phyloP scores from a whole-genome alignment of 2,888 invertebrate genomes.

The Erpobdella octoculata region DNA sequence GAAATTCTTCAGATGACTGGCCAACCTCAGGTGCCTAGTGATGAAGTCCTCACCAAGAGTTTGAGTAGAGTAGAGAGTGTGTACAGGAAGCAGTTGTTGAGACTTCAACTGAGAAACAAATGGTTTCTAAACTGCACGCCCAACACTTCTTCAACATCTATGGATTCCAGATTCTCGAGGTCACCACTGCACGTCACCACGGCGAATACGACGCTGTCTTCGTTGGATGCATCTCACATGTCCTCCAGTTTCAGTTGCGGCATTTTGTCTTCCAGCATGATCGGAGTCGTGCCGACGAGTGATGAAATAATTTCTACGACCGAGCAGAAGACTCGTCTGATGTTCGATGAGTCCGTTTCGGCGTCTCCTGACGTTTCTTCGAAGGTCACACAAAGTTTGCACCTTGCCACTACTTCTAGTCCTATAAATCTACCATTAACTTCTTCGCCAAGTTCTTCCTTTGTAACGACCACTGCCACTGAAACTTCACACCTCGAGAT shows the following conservation, averaged over 20 bases:
- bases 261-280: slow-evolving; percentile 5
- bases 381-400: background rate
- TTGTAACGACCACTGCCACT: no score
- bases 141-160: slow-evolving; percentile 7
- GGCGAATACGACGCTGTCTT: background rate
- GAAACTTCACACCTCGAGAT: no score
- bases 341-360: background rate
- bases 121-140: slow-evolving; percentile 63
- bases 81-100: slow-evolving; percentile 74
- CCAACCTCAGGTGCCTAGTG: background rate
- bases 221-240: background rate
- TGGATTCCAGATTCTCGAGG: background rate
- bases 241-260: slow-evolving; percentile 14
- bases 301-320: background rate
- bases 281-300: background rate
- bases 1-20: background rate
- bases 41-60: slow-evolving; percentile 35
- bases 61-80: slow-evolving; percentile 50
- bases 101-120: slow-evolving; percentile 91
- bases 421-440: background rate
- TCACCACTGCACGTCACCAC: background rate
- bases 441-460: no score
- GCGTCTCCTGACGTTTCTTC: background rate
- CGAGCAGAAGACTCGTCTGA: background rate
- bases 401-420: no score